Percentiles rank a stretch among this genome's conserved stretches.
Evolutionary conservation across 2,113 vertebrate genomes (phyloP).

Genomic region (Phocoena sinus): DNA sequence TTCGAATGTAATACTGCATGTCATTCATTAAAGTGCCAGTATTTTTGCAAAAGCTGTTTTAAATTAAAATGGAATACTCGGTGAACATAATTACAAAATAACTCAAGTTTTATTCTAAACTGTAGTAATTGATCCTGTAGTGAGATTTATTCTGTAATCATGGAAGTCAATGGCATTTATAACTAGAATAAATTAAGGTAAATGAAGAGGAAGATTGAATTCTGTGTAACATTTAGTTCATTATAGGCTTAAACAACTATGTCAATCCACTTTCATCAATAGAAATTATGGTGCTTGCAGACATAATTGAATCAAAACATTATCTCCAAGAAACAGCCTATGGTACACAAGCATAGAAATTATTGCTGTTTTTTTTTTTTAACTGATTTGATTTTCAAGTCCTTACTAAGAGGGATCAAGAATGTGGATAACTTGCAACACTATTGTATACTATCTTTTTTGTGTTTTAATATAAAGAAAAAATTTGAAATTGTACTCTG

Average conservation of each 20-base stretch:
- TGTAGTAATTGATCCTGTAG: slow-evolving; percentile 80
- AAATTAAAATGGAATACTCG: slow-evolving; percentile 63
- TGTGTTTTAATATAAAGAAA: slow-evolving; percentile 28
- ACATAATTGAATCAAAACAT: slow-evolving; percentile 81
- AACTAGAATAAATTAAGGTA: slow-evolving; percentile 85
- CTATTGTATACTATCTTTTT: not conserved
- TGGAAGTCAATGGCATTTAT: slow-evolving; percentile 79
- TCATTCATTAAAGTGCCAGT: slow-evolving; percentile 53
- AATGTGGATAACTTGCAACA: not conserved
- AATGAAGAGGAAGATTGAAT: slow-evolving; percentile 88
- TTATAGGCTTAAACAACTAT: slow-evolving; percentile 82
- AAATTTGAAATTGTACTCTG: not conserved
- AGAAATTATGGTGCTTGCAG: slow-evolving; percentile 77
- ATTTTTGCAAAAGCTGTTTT: slow-evolving; percentile 66
- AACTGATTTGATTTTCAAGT: not conserved
- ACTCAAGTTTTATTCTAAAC: slow-evolving; percentile 75
- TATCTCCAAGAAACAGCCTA: slow-evolving; percentile 73
- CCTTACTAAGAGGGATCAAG: slow-evolving; percentile 43
- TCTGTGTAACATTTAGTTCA: slow-evolving; percentile 83
- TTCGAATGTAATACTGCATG: slow-evolving; percentile 4
- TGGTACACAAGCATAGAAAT: slow-evolving; percentile 61
- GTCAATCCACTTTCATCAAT: slow-evolving; percentile 82
- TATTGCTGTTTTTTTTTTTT: slow-evolving; percentile 36
- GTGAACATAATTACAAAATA: slow-evolving; percentile 72
- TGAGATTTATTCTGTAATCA: slow-evolving; percentile 81